A percentile compares a stretch with the other conserved stretches of the same genome.
Conservation (phyloP, 2,113 vertebrate genomes). For the Porphyrio hochstetteri region DNA sequence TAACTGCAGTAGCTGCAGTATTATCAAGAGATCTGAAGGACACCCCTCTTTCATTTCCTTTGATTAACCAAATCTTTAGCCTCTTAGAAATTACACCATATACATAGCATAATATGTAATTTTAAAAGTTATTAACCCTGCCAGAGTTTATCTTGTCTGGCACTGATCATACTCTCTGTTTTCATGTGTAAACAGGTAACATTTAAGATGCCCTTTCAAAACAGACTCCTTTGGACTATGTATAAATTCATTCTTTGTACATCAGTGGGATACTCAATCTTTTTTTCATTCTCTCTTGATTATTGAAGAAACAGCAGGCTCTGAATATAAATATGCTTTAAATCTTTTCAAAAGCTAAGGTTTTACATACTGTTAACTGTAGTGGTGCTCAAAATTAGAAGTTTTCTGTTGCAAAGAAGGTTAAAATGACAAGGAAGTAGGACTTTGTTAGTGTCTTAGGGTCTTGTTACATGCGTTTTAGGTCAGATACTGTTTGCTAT, state of each 20-base stretch:
- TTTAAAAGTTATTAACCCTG: slow-evolving; percentile 5
- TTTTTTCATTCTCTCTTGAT: slow-evolving; percentile 36
- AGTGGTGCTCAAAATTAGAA: slow-evolving; percentile 67
- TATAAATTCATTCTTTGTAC: slow-evolving; percentile 13
- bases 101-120: neutral
- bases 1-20: neutral
- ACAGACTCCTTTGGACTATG: slow-evolving; percentile 9
- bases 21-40: neutral
- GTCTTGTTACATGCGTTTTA: slow-evolving; percentile 85
- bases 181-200: slow-evolving; percentile 21
- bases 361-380: slow-evolving; percentile 67
- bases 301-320: slow-evolving; percentile 48
- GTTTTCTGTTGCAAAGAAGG: slow-evolving; percentile 78
- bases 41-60: neutral
- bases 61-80: neutral
- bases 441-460: slow-evolving; percentile 79
- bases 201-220: slow-evolving; percentile 22
- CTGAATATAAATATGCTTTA: slow-evolving; percentile 53
- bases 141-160: neutral
- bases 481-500: slow-evolving; percentile 79
- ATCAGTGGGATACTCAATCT: slow-evolving; percentile 2
- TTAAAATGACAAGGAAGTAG: slow-evolving; percentile 78
- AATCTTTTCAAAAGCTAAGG: slow-evolving; percentile 52
- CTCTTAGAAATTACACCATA: neutral
- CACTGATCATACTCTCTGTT: neutral